Evolutionary conservation across 2,797 vertebrate genomes (phyloP).

Genomic region (Galagoides demidoff): DNA sequence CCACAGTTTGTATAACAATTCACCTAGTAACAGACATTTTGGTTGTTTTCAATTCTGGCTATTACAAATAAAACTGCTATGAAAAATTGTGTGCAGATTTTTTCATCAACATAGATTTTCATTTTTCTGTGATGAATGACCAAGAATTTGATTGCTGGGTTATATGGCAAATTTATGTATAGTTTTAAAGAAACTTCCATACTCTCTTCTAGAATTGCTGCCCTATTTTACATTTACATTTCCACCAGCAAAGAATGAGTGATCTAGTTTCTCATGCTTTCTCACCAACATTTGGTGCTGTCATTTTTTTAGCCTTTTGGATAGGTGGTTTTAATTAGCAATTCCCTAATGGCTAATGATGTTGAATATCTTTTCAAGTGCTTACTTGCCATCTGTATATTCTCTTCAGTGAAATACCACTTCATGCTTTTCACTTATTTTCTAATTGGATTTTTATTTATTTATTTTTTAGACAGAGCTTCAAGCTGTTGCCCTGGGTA

Average conservation of each 20-base stretch:
- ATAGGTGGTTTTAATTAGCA: conserved; percentile 59
- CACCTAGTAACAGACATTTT: neutral
- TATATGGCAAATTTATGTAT: neutral
- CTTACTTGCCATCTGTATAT: conserved; percentile 38
- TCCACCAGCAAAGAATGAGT: neutral
- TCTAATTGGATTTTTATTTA: neutral
- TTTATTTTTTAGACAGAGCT: too few species aligned
- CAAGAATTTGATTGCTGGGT: neutral
- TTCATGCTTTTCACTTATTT: conserved; percentile 56
- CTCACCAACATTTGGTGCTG: conserved; percentile 36
- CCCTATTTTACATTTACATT: neutral
- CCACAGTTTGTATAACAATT: conserved; percentile 26
- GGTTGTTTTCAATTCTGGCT: conserved; percentile 41
- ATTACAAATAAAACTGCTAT: conserved; percentile 51
- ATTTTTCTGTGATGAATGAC: conserved; percentile 25
- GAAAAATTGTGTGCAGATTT: conserved; percentile 37
- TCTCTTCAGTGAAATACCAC: conserved; percentile 44
- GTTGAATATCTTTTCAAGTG: conserved; percentile 45
- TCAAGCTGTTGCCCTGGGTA: too few species aligned
- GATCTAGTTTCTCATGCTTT: conserved; percentile 41
- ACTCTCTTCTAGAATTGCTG: conserved; percentile 27
- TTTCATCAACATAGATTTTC: conserved; percentile 33
- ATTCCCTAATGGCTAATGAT: conserved; percentile 36
- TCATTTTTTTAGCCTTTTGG: conserved; percentile 48
- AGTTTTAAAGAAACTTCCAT: conserved; percentile 43